Evolutionary conservation across 2,113 vertebrate genomes (phyloP), one percentile per base, ranked within the genome.

Genomic region (Grus americana): DNA sequence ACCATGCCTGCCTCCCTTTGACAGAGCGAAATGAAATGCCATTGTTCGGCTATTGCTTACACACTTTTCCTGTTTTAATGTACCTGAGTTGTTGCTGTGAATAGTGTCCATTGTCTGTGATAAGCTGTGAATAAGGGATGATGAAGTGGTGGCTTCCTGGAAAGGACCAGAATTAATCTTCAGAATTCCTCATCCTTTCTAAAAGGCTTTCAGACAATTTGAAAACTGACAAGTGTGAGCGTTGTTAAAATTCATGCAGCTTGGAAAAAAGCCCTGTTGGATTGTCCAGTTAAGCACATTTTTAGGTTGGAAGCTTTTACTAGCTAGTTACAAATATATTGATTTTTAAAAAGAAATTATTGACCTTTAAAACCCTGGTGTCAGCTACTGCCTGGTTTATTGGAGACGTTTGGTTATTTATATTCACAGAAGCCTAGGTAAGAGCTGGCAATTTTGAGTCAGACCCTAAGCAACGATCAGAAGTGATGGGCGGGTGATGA

Each of bases 261-360:
- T 81, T 80, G 61, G 72, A 61, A 65, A 74, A 93, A 59, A 74
- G 15, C 70, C 38, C 58, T 9, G 8, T 38, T 57, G 76, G 68
- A 61, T 72, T 91, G 80, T 70, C 80, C 54, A 46, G 93, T 95
- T 90, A 76, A 87, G 67, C 63, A 58, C 46, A 58, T 42, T 93
- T 95, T 93, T 83, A 91, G 79, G 12, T 50, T 96, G 75, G 38
- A 86, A 92, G 91, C 78, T 92, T 91, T 89, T 88, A 89, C 66
- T 32, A 74, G 46, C 59, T 92, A 57, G 70, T 85, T 97, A 79
- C 57, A 82, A 88, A 83, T 82, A 70, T 27, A 94, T 87, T 87
- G 86, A 94, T 95, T 91, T 95, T 95, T 66, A 26, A 73, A 87
- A 93, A 91, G 16, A 84, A 95, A 79, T 84, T 85, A 93, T 95